Percentiles rank a stretch among this genome's conserved stretches.
phyloP scores from a whole-genome alignment of 2,888 invertebrate genomes.

The Microctonus hyperodae region DNA sequence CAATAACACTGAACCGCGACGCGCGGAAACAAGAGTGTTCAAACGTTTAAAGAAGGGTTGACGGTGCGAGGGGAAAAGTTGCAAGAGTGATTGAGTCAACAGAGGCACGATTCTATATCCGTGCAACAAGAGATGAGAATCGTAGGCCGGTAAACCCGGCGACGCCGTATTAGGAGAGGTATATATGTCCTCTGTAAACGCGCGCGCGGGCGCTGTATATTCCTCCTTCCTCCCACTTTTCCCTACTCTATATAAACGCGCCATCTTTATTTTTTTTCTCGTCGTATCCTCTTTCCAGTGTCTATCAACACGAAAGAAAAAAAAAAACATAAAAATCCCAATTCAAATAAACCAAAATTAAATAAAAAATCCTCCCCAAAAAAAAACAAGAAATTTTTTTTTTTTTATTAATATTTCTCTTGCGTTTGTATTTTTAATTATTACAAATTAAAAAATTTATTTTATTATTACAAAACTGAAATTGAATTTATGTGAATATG shows the following conservation, averaged over 20 bases:
- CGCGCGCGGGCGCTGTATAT: slow-evolving; percentile 64
- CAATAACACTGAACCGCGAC: too few relatives aligned
- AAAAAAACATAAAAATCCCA: too few relatives aligned
- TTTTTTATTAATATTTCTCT: too few relatives aligned
- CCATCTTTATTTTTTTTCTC: slow-evolving; percentile 10
- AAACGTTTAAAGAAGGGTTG: not conserved
- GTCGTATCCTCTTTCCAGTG: not conserved
- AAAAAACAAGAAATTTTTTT: too few relatives aligned
- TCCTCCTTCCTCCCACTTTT: slow-evolving; percentile 40
- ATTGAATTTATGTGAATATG: too few relatives aligned
- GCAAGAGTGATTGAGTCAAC: not conserved
- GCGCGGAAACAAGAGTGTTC: not conserved
- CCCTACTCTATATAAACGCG: slow-evolving; percentile 35
- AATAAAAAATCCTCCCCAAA: too few relatives aligned
- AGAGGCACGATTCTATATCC: slow-evolving; percentile 33
- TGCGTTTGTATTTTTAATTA: too few relatives aligned
- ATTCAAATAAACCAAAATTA: too few relatives aligned
- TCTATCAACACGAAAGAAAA: too few relatives aligned
- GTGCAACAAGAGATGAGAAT: slow-evolving; percentile 35
- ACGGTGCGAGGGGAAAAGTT: slow-evolving; percentile 6
- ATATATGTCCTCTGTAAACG: slow-evolving; percentile 60
- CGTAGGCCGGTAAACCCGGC: slow-evolving; percentile 51
- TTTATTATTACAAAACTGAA: too few relatives aligned
- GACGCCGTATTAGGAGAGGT: slow-evolving; percentile 62
- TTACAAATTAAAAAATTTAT: too few relatives aligned